Evolutionary conservation across 2,888 invertebrate species (phyloP).

Genomic region (Marronus borbonicus): DNA sequence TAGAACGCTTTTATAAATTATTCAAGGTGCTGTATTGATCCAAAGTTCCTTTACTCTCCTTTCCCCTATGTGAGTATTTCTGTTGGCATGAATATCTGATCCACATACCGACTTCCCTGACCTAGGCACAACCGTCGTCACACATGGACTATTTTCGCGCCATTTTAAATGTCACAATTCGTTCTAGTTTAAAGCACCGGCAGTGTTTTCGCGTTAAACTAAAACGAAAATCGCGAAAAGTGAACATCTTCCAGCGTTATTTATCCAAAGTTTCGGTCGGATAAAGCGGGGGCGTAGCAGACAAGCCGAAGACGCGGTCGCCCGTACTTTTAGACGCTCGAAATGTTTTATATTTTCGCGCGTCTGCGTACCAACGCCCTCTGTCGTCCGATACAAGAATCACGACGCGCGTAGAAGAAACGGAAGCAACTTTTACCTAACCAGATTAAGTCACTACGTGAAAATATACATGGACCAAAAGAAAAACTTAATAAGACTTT

Average conservation of each 20-base stretch:
- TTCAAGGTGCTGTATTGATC: conserved; percentile 70
- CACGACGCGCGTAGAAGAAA: not conserved
- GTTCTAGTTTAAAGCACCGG: conserved; percentile 31
- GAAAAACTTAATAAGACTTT: conserved; percentile 48
- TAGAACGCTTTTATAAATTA: conserved; percentile 70
- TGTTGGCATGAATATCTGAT: conserved; percentile 59
- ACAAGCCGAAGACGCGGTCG: not conserved
- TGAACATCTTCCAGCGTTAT: conserved; percentile 28
- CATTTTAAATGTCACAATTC: conserved; percentile 55
- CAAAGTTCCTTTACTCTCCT: conserved; percentile 66
- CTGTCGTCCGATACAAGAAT: not conserved
- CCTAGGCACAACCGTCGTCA: conserved; percentile 54
- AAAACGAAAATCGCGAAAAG: conserved; percentile 32
- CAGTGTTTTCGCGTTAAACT: conserved; percentile 8
- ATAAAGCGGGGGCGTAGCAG: not conserved
- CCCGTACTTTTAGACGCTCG: conserved; percentile 9
- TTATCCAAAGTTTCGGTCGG: conserved; percentile 23
- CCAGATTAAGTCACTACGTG: conserved; percentile 47
- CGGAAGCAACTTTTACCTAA: conserved; percentile 37
- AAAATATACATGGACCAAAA: conserved; percentile 27
- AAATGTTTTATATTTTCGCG: conserved; percentile 17
- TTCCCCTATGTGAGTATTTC: conserved; percentile 61
- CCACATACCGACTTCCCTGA: conserved; percentile 58
- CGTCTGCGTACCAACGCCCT: not conserved
- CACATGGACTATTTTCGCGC: conserved; percentile 52